phyloP scores from a whole-genome alignment of 2,888 invertebrate genomes.

The Pteria penguin region DNA sequence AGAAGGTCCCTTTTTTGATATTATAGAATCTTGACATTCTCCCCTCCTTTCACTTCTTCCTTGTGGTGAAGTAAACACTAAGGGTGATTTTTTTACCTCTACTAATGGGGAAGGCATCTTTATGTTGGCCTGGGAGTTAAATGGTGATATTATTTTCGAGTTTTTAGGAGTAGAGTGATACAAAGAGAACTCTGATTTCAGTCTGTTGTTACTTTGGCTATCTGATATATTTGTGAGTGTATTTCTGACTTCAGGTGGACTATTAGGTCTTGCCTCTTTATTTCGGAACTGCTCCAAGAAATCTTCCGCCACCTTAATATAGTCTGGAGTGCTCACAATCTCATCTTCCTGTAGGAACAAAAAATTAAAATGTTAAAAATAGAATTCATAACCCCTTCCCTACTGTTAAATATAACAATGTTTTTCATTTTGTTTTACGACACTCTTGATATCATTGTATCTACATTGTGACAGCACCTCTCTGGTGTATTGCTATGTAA shows the following conservation, averaged over 20 bases:
- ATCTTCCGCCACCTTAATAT: conserved; percentile 7
- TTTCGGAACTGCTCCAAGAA: conserved; percentile 11
- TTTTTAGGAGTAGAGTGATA: not conserved
- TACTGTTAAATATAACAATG: no score
- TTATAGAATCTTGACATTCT: not conserved
- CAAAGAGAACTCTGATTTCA: not conserved
- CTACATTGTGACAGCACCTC: no score
- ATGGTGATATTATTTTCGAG: not conserved
- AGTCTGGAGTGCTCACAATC: not conserved
- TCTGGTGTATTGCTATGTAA: no score
- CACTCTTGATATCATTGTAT: no score
- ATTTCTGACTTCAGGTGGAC: no score
- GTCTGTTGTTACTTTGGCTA: not conserved
- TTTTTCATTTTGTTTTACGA: no score
- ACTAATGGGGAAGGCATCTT: not conserved
- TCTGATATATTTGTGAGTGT: no score
- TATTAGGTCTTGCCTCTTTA: no score
- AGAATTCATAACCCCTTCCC: no score
- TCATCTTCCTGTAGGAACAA: not conserved
- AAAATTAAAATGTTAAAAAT: no score
- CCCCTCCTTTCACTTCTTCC: not conserved
- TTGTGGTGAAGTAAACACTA: not conserved
- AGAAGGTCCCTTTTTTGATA: not conserved
- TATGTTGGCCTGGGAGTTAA: not conserved
- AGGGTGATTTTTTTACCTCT: not conserved